Evolutionary conservation across 2,113 vertebrate genomes (phyloP).

Genomic region (Sylvia atricapilla): DNA sequence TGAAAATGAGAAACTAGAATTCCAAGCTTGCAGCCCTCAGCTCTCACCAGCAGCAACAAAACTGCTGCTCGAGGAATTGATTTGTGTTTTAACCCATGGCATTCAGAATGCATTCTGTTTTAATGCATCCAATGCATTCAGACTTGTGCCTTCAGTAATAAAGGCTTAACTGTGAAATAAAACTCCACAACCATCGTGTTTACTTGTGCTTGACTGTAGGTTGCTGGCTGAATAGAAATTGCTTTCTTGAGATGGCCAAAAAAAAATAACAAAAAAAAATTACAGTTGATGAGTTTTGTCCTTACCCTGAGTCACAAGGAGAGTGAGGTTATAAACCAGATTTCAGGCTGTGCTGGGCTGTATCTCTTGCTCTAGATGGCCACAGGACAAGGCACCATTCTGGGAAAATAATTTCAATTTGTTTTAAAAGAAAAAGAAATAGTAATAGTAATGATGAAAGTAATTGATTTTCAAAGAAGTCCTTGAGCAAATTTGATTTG

Average conservation of each 20-base stretch:
- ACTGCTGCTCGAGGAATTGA: background rate
- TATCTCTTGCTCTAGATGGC: background rate
- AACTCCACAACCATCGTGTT: slow-evolving; percentile 1
- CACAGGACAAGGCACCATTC: background rate
- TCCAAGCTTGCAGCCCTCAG: background rate
- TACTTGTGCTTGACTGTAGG: background rate
- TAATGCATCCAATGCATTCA: background rate
- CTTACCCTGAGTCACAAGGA: background rate
- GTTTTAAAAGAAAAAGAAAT: background rate
- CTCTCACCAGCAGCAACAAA: background rate
- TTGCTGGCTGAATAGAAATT: slow-evolving; percentile 17
- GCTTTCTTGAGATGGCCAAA: background rate
- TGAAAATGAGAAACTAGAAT: background rate
- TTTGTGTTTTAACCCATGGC: background rate
- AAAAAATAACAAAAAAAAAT: background rate
- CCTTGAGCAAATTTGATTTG: background rate
- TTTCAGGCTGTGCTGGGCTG: background rate
- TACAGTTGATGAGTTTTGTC: background rate
- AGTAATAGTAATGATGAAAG: background rate
- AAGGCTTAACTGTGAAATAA: slow-evolving; percentile 41
- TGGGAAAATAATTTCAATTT: background rate
- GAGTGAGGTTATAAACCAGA: background rate
- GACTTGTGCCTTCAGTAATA: background rate
- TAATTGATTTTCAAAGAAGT: background rate
- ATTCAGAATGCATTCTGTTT: background rate